Percentiles rank a stretch among this genome's conserved stretches.
Conservation (phyloP, 1,140 invertebrate species). For the Copidosoma floridanum region DNA sequence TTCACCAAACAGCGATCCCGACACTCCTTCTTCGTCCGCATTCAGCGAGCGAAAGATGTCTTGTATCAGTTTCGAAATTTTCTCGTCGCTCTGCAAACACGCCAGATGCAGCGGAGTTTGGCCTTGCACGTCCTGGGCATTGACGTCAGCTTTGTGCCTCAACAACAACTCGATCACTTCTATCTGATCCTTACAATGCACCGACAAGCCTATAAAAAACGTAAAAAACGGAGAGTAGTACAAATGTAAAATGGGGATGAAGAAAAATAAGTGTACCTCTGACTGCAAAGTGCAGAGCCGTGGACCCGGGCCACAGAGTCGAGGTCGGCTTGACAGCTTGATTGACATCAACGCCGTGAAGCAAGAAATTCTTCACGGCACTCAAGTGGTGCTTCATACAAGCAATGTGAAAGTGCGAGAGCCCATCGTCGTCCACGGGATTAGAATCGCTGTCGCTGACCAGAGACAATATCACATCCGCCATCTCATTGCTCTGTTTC, state of each 20-base stretch:
- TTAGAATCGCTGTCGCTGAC: not conserved
- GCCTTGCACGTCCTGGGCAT: not conserved
- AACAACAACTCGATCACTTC: slow-evolving; percentile 5
- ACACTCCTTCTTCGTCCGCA: not conserved
- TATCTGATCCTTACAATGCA: not conserved
- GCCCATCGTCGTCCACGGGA: not conserved
- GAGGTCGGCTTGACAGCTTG: not conserved
- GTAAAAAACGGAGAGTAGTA: not conserved
- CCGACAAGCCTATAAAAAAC: slow-evolving; percentile 5
- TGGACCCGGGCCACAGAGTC: slow-evolving; percentile 4
- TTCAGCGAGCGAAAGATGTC: not conserved
- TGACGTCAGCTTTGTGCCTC: not conserved
- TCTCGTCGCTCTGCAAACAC: slow-evolving; percentile 9
- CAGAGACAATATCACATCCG: not conserved
- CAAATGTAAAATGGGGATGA: not conserved
- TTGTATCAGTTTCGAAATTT: slow-evolving; percentile 6
- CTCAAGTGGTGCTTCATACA: slow-evolving; percentile 14
- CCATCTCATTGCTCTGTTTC: not conserved
- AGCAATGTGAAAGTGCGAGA: slow-evolving; percentile 19
- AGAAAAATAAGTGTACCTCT: not conserved
- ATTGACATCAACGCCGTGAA: slow-evolving; percentile 1
- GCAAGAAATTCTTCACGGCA: slow-evolving; percentile 4
- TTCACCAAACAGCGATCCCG: not conserved
- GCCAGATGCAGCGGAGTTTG: slow-evolving; percentile 15
- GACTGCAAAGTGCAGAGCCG: slow-evolving; percentile 19